These are phyloP conservation scores for Melanerpes formicivorus DNA, from an alignment of 2,113 vertebrate genomes.

Conservation along the genomic window DNA sequence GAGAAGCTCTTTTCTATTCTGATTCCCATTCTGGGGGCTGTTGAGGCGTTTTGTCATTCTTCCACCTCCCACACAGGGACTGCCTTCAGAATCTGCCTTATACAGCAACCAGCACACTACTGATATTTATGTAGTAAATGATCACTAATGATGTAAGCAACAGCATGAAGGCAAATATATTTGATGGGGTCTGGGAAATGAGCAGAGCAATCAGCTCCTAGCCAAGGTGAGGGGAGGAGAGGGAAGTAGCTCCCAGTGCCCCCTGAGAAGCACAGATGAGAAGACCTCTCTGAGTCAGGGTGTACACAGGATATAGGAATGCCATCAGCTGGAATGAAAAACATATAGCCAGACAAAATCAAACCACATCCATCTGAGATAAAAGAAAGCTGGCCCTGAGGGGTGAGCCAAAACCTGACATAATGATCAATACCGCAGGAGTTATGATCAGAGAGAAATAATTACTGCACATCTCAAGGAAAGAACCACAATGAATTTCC, in stretches of 20 bases:
- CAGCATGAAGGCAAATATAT: not conserved
- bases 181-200: conserved; percentile 30
- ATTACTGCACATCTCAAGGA: conserved; percentile 37
- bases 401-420: conserved; percentile 2
- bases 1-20: not conserved
- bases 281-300: not conserved
- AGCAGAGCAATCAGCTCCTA: conserved; percentile 26
- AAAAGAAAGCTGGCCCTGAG: conserved; percentile 45
- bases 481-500: conserved; percentile 10
- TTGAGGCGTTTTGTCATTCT: not conserved
- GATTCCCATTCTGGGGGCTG: not conserved
- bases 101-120: not conserved
- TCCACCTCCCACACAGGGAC: not conserved
- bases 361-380: not conserved
- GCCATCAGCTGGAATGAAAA: not conserved
- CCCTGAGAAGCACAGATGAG: not conserved
- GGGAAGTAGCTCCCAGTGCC: not conserved
- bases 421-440: conserved; percentile 53
- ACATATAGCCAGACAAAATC: not conserved
- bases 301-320: not conserved
- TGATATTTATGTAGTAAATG: conserved; percentile 28
- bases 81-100: not conserved
- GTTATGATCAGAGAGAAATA: conserved; percentile 45
- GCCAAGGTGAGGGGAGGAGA: not conserved
- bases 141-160: conserved; percentile 2